Base-by-base conservation (phyloP, 2,888 invertebrate genomes). In the Drosophila formosana region DNA sequence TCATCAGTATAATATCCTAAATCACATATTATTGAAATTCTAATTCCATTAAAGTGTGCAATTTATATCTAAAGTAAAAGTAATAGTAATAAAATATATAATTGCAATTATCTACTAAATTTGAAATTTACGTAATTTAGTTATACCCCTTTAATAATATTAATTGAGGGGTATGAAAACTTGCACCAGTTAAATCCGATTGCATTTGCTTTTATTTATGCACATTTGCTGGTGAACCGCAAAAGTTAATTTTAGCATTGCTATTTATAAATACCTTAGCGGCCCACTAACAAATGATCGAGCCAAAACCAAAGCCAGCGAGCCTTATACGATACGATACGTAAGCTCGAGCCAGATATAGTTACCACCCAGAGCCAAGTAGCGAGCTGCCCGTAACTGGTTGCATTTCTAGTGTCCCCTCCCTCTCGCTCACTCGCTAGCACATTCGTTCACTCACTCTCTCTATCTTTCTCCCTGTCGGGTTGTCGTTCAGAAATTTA, bases 231-330 rank as follows among this genome's bases (percentile, higher is more conserved):
- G 72, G 77, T 72, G 56, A 82, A 86, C 82, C 82, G 89, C 88
- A 81, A 86, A 72, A 89, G 88, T 79, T 89, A 89, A 89, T 82
- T 89, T 89, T 89, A 89, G 88, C 82, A 62, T 67, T 45, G 83
- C 90, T 89, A 89, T 89, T 89, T 89, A 80, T 89, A 89, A 79
- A 83, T 72, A 69, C 71, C 79, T 72, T 63, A 66, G 78, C 84
- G 76, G 66, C 82, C 82, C 78, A 86, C 83, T 85, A 82, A 82
- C 82, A 74, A 76, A 63, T 78, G 88, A 82, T 87, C 82, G n/a
- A 37, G 37, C 37, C 37, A 37, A 37, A 37, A n/a, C 37, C 34
- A 34, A 62, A 72, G 63, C 47, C 60, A 83, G 60, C 63, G 66
- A 64, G 73, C 85, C 88, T 78, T 82, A 87, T 82, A 84, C 61